Percentiles rank a stretch among this genome's conserved stretches.
phyloP scores from a whole-genome alignment of 2,888 invertebrate genomes.

The Drosophila prostipennis region DNA sequence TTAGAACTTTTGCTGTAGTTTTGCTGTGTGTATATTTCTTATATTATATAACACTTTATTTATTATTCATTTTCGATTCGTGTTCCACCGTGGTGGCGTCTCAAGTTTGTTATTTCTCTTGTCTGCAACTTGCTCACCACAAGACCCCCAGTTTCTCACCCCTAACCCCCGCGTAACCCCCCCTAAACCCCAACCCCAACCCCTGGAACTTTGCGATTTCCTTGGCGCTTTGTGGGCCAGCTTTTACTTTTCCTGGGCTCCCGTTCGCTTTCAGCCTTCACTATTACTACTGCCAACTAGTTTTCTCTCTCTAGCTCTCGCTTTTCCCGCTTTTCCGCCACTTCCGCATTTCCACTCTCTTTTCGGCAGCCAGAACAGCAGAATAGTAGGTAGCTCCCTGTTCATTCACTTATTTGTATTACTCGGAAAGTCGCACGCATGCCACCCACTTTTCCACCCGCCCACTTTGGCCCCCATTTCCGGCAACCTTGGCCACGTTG shows the following conservation, averaged over 20 bases:
- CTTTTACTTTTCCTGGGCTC: conserved; percentile 47
- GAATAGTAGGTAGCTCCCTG: conserved; percentile 13
- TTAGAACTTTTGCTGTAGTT: conserved; percentile 55
- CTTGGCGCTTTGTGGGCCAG: conserved; percentile 36
- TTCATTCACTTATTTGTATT: conserved; percentile 73
- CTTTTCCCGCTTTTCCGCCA: conserved; percentile 6
- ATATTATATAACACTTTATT: conserved; percentile 82
- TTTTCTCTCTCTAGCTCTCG: conserved; percentile 32
- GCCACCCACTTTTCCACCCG: conserved; percentile 17
- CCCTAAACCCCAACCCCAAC: too few relatives aligned
- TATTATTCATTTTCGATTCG: conserved; percentile 83
- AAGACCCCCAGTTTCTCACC: conserved; percentile 21
- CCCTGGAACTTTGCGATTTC: conserved; percentile 48
- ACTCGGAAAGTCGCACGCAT: conserved; percentile 71
- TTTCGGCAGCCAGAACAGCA: background rate
- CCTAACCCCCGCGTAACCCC: too few relatives aligned
- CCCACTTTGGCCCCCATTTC: background rate
- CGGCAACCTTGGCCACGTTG: conserved; percentile 29
- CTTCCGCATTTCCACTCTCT: conserved; percentile 9
- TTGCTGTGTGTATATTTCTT: conserved; percentile 69
- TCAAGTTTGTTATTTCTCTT: conserved; percentile 78
- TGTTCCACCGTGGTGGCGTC: conserved; percentile 72
- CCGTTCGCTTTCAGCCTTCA: conserved; percentile 63
- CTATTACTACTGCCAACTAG: conserved; percentile 64
- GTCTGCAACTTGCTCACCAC: conserved; percentile 75